Evolutionary conservation across 2,888 invertebrate genomes (phyloP).

Genomic region (Drepana falcataria): DNA sequence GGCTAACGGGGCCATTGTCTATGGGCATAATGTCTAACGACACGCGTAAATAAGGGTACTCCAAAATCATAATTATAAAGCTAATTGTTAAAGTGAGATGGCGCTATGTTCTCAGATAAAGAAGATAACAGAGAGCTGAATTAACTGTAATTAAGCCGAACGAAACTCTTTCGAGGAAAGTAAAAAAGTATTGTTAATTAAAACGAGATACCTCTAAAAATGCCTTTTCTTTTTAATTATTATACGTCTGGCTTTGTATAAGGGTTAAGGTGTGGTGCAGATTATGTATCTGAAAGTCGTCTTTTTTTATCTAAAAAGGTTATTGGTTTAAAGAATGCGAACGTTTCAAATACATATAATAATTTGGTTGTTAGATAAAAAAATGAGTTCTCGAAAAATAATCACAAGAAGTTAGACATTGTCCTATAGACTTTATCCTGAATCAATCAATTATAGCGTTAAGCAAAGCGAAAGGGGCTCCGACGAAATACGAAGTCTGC

Average conservation of each 20-base stretch:
- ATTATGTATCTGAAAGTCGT: neutral
- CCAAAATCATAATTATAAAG: constrained; percentile 37
- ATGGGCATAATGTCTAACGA: constrained; percentile 13
- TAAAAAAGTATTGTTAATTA: constrained; percentile 63
- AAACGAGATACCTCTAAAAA: constrained; percentile 51
- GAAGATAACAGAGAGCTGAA: constrained; percentile 49
- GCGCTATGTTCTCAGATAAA: constrained; percentile 40
- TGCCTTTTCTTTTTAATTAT: constrained; percentile 59
- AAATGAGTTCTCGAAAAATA: neutral
- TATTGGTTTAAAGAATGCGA: neutral
- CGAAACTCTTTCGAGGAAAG: constrained; percentile 52
- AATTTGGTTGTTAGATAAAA: neutral
- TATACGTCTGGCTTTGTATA: constrained; percentile 26
- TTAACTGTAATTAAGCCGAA: constrained; percentile 61
- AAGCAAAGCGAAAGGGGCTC: neutral
- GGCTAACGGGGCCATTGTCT: constrained; percentile 9
- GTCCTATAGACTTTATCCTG: neutral
- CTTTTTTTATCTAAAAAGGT: neutral
- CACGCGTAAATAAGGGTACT: constrained; percentile 22
- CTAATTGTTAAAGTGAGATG: constrained; percentile 44
- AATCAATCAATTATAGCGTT: neutral
- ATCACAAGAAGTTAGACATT: neutral
- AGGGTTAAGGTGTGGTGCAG: constrained; percentile 1
- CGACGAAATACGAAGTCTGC: neutral
- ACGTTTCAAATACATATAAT: neutral